These are phyloP conservation scores for Hyposoter dolosus DNA, from an alignment of 2,888 invertebrate species.

Conservation along the genomic window DNA sequence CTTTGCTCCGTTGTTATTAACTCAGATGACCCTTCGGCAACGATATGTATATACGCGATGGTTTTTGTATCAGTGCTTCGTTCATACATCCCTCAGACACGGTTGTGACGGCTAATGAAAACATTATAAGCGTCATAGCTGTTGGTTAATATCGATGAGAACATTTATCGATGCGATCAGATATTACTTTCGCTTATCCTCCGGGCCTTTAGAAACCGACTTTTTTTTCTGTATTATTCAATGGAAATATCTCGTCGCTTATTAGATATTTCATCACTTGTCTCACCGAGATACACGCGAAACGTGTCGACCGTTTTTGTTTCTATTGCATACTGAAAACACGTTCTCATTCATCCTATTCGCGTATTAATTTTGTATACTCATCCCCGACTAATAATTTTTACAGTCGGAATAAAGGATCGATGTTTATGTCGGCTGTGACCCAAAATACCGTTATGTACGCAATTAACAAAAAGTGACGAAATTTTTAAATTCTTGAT, in stretches of 20 bases:
- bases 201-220: constrained; percentile 8
- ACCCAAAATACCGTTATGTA: too few species aligned
- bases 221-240: constrained; percentile 32
- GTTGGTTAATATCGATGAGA: constrained; percentile 64
- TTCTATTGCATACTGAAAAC: constrained; percentile 21
- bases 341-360: not conserved
- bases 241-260: constrained; percentile 14
- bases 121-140: constrained; percentile 50
- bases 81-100: constrained; percentile 31
- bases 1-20: constrained; percentile 66
- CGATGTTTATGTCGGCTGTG: not conserved
- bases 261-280: constrained; percentile 52
- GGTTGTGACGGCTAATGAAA: constrained; percentile 57
- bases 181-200: constrained; percentile 39
- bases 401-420: not conserved
- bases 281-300: not conserved
- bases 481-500: too few species aligned
- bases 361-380: constrained; percentile 38
- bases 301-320: constrained; percentile 21
- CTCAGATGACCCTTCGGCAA: constrained; percentile 55
- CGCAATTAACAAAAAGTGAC: too few species aligned
- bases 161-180: constrained; percentile 44
- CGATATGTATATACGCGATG: not conserved
- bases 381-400: not conserved
- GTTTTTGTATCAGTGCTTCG: constrained; percentile 10